These are phyloP conservation scores for Mesitornis unicolor DNA, from an alignment of 2,113 vertebrate genomes.

Conservation along the genomic window DNA sequence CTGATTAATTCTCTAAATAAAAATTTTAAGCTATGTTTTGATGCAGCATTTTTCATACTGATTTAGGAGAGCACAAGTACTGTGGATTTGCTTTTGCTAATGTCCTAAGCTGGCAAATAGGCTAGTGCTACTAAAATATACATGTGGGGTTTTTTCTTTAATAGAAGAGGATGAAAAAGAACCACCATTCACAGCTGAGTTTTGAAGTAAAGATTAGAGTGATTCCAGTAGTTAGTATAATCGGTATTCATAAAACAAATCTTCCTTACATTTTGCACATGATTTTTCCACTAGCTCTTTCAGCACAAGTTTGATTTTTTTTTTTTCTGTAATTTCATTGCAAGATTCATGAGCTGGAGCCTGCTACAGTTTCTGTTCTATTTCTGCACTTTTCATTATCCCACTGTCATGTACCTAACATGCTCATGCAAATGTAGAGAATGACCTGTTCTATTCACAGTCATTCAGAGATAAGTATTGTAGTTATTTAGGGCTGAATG, in stretches of 20 bases:
- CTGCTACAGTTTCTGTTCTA: not conserved
- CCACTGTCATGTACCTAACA: slow-evolving; percentile 11
- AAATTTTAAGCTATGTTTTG: not conserved
- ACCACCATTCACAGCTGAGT: not conserved
- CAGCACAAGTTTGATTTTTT: not conserved
- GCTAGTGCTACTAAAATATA: not conserved
- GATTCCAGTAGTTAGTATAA: not conserved
- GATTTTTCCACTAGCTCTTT: not conserved
- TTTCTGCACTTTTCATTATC: slow-evolving; percentile 58
- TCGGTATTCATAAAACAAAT: not conserved
- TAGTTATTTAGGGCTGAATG: slow-evolving; percentile 1
- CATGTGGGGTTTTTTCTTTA: not conserved
- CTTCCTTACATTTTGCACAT: not conserved
- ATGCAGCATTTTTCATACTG: not conserved
- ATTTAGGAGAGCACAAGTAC: not conserved
- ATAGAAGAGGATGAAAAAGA: not conserved
- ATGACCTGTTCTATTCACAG: not conserved
- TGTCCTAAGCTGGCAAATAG: not conserved
- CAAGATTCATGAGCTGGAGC: not conserved
- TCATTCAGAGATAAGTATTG: not conserved
- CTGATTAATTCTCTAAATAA: not conserved
- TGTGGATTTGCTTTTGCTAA: not conserved
- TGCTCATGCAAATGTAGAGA: slow-evolving; percentile 20
- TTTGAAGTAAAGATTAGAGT: not conserved
- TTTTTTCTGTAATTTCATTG: not conserved